Evolutionary conservation across 1,140 invertebrate genomes (phyloP).

Genomic region (Anastrepha obliqua): DNA sequence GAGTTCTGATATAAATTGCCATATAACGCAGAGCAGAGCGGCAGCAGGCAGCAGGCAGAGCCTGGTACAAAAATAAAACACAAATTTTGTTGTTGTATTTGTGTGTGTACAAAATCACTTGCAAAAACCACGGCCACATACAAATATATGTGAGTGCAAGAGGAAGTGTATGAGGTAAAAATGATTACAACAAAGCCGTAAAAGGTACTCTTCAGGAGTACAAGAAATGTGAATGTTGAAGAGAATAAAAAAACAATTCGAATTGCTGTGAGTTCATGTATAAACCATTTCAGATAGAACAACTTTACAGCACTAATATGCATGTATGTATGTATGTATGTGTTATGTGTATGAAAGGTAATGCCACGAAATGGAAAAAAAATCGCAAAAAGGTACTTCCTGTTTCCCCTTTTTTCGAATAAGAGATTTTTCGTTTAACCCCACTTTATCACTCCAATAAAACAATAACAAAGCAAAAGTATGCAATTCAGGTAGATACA

Average conservation of each 20-base stretch:
- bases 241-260: no score
- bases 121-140: background rate
- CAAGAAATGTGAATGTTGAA: background rate
- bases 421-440: no score
- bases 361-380: background rate
- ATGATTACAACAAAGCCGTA: background rate
- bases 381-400: no score
- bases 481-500: no score
- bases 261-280: no score
- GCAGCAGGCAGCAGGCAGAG: background rate
- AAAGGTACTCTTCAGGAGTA: background rate
- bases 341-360: background rate
- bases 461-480: no score
- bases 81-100: background rate
- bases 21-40: background rate
- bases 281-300: no score
- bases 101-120: no score
- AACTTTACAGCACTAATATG: background rate
- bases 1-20: background rate
- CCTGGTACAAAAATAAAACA: background rate
- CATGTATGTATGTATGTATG: background rate
- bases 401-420: no score
- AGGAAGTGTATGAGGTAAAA: background rate
- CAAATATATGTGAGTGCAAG: background rate
- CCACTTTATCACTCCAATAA: no score